Conservation (phyloP, 2,888 invertebrate species). For the Coleophora deauratella region DNA sequence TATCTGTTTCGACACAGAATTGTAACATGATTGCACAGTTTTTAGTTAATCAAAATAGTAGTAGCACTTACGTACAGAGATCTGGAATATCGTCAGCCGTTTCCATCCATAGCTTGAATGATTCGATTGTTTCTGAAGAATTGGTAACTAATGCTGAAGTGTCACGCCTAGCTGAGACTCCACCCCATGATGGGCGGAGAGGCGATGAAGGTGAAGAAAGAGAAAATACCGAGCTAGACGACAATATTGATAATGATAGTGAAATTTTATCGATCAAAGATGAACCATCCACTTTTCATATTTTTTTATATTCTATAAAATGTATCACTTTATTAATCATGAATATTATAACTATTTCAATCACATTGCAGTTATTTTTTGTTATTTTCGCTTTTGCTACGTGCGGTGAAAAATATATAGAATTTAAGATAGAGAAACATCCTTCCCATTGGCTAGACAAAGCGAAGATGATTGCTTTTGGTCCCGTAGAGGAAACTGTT, state of each 20-base stretch:
- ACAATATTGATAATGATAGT: constrained; percentile 14
- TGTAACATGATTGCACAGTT: constrained; percentile 38
- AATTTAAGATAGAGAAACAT: constrained; percentile 31
- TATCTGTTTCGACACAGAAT: constrained; percentile 38
- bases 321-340: constrained; percentile 32
- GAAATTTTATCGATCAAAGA: constrained; percentile 12
- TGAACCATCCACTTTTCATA: constrained; percentile 16
- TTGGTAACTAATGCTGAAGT: constrained; percentile 7
- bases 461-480: constrained; percentile 32
- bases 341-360: constrained; percentile 30
- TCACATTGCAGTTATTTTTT: constrained; percentile 36
- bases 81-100: constrained; percentile 29
- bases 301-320: constrained; percentile 27
- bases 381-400: constrained; percentile 27
- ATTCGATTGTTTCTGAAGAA: constrained; percentile 24
- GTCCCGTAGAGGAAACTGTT: constrained; percentile 33
- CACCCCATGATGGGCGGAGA: background rate
- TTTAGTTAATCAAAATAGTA: constrained; percentile 23
- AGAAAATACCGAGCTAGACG: constrained; percentile 8
- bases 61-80: constrained; percentile 5
- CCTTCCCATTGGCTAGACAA: constrained; percentile 36
- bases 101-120: constrained; percentile 45
- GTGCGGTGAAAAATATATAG: constrained; percentile 37
- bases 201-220: constrained; percentile 9
- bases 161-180: constrained; percentile 15